Evolutionary conservation across 2,797 vertebrate species (phyloP).

Genomic region (Denticeps clupeoides): DNA sequence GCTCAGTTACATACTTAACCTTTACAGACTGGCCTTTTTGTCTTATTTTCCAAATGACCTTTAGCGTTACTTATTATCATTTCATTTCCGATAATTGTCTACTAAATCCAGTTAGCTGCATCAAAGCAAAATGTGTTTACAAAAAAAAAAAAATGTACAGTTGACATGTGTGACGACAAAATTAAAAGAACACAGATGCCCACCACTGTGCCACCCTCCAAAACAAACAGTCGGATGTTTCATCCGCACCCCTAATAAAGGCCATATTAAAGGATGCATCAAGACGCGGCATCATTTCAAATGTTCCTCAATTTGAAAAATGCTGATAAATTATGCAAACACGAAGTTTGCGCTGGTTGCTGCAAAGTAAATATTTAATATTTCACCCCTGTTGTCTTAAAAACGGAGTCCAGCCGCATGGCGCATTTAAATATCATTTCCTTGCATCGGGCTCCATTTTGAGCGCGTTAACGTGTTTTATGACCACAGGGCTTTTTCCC

Average conservation of each 20-base stretch:
- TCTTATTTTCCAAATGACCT: constrained; percentile 66
- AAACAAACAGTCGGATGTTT: not conserved
- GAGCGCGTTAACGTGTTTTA: constrained; percentile 77
- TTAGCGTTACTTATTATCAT: constrained; percentile 53
- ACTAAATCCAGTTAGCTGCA: constrained; percentile 60
- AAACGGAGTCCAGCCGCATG: constrained; percentile 66
- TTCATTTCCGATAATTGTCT: constrained; percentile 61
- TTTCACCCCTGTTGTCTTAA: constrained; percentile 68
- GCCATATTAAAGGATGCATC: not conserved
- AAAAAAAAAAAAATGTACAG: constrained; percentile 8
- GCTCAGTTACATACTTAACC: constrained; percentile 66
- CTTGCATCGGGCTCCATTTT: constrained; percentile 73
- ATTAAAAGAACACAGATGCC: constrained; percentile 15
- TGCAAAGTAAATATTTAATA: constrained; percentile 23
- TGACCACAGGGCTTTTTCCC: constrained; percentile 6
- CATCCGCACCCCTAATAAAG: not conserved
- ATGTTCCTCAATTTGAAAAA: not conserved
- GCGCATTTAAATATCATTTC: constrained; percentile 76
- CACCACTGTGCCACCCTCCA: not conserved
- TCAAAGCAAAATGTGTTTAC: constrained; percentile 58
- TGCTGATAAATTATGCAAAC: constrained; percentile 32
- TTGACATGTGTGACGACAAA: constrained; percentile 16
- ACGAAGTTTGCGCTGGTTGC: constrained; percentile 17
- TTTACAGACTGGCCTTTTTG: constrained; percentile 58
- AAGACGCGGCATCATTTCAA: not conserved